phyloP scores from a whole-genome alignment of 2,888 invertebrate species.

The Pandemis heparana region DNA sequence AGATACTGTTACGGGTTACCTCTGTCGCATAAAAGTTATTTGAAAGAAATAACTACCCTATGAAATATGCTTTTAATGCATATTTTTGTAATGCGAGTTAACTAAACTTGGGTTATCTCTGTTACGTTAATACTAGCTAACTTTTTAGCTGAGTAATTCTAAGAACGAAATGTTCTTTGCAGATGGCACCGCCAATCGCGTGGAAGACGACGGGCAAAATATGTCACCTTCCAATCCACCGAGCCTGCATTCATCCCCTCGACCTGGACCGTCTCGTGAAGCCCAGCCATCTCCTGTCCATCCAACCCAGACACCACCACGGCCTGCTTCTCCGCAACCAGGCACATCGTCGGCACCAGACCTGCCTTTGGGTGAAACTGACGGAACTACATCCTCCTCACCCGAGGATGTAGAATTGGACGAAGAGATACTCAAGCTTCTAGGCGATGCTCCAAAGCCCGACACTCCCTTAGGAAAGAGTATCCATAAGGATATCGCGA shows the following conservation, averaged over 20 bases:
- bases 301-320: neutral
- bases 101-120: neutral
- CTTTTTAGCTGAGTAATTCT: neutral
- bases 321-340: neutral
- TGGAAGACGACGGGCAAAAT: neutral
- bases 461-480: neutral
- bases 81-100: neutral
- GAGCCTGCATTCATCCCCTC: neutral
- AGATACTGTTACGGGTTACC: conserved; percentile 2
- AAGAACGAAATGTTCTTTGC: neutral
- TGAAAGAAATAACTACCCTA: neutral
- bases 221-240: neutral
- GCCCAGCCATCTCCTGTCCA: neutral
- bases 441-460: neutral
- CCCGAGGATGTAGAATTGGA: neutral
- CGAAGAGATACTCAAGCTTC: neutral
- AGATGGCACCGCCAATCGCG: neutral
- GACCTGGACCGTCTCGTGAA: neutral
- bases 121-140: neutral
- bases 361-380: neutral
- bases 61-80: neutral
- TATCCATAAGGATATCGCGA: neutral
- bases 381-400: neutral
- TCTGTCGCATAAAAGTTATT: conserved; percentile 4
- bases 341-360: neutral